A percentile compares a stretch with the other conserved stretches of the same genome.
These are phyloP conservation scores for Siphamia tubifer DNA, from an alignment of 2,113 vertebrate species.

Conservation along the genomic window DNA sequence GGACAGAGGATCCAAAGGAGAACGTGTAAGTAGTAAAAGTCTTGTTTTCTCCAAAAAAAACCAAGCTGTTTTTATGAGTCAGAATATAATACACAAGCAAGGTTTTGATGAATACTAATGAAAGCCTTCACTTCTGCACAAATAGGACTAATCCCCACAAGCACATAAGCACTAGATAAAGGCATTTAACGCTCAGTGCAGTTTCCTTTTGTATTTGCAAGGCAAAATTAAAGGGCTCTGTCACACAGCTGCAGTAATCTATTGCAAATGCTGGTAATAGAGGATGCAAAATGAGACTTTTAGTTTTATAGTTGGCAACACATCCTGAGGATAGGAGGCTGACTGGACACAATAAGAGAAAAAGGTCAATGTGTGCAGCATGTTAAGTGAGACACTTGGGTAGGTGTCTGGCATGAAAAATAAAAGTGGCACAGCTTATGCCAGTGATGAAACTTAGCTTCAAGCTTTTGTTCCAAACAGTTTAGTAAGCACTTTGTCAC, in stretches of 20 bases:
- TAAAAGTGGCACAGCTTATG: not conserved
- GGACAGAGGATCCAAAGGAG: constrained; percentile 97
- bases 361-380: constrained; percentile 6
- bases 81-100: constrained; percentile 20
- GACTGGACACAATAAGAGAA: constrained; percentile 31
- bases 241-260: constrained; percentile 56
- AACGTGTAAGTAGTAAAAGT: constrained; percentile 84
- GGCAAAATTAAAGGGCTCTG: constrained; percentile 37
- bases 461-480: not conserved
- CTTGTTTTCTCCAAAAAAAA: constrained; percentile 4
- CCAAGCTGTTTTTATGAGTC: constrained; percentile 18
- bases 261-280: constrained; percentile 42
- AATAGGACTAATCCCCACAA: constrained; percentile 61
- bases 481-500: not conserved
- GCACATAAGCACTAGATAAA: constrained; percentile 54
- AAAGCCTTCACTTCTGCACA: constrained; percentile 49
- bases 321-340: constrained; percentile 25
- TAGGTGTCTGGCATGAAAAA: not conserved
- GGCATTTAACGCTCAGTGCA: constrained; percentile 45
- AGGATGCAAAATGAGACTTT: constrained; percentile 44
- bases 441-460: not conserved
- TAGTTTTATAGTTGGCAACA: constrained; percentile 19
- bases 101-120: constrained; percentile 53
- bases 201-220: constrained; percentile 51
- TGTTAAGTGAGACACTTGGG: constrained; percentile 1